Base-by-base conservation (phyloP, 2,888 invertebrate genomes). In the Heliconius ismenius region DNA sequence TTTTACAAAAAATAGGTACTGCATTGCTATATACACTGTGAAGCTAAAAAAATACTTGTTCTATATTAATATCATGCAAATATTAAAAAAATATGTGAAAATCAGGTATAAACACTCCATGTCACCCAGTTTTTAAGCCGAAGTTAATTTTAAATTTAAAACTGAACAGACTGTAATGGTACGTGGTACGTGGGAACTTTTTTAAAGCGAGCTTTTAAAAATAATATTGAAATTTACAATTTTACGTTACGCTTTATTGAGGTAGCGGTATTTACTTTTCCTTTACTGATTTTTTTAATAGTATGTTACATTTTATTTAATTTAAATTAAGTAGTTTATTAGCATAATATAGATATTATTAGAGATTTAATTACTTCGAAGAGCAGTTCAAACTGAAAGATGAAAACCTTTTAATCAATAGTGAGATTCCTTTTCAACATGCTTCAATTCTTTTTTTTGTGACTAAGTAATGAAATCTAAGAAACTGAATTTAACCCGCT, bases 201-300 rank as follows among this genome's bases (percentile, higher is more conserved):
- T 54, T n/a, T 13, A 26, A 68, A 69, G 28, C 69, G 49, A 69
- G 69, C 69, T 69, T 69, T 49, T 39, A 28, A 69, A 69, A n/a
- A 68, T 32, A 28, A 69, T n/a, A 32, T 32, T n/a, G 11, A 11
- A 32, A 69, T 54, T 54, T 69, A 32, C 69, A 28, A 32, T 69
- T 54, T 69, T 13, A 54, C 32, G 21, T 58, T 32, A 10, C 32
- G 32, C 32, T 54, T 39, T 24, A 6, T 24, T 39, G 13, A 39
- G 36, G 24, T 67, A 39, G 21, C 6, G n/a, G 32, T n/a, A 49
- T 21, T 28, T n/a, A 32, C 28, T 10, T 49, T 54, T 69, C 13
- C 2, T 39, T 39, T 67, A 0, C 7, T 15, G 65, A 24, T 36
- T 24, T 65, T 63, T 67, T 67, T 15, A 15, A 67, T 39, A 39